Base-by-base conservation (phyloP, 2,113 vertebrate species). In the Cervus canadensis region DNA sequence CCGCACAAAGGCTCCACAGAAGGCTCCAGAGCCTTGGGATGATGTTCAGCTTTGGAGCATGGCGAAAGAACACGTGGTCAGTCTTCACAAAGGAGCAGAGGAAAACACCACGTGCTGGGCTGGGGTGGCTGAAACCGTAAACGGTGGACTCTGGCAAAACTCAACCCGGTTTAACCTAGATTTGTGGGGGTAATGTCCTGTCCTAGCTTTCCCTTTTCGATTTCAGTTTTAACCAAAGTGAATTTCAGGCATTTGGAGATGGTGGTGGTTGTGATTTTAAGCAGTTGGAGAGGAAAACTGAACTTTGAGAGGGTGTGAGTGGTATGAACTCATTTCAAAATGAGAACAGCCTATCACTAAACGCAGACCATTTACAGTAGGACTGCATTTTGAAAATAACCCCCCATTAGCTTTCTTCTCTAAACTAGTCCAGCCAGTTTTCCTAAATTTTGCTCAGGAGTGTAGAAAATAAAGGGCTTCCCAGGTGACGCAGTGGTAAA, bases 391-490 rank as follows among this genome's bases (percentile, higher is more conserved):
- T 36, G 60, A 79, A 91, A 56, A 76, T 4, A 45, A 43, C 45
- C 45, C 79, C 33, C 14, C 11, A 2, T 21, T 30, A 21, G 17
- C 12, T 50, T 54, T 67, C 36, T 57, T 81, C 56, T 93, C 89
- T 87, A 87, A 97, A 97, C 93, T 45, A 89, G 78, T 97, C 52
- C 6, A 43, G 95, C 96, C 82, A 91, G 95, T 95, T 96, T 78
- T 94, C 60, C 95, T 50, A 13, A 96, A 84, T 54, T 94, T 94
- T 76, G 57, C 82, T 86, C 83, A 89, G 45, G 14, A 81, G 33
- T 30, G 0, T n/a, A 87, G 83, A 78, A 93, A 97, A 86, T 56
- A 54, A 57, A 94, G 23, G 12, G 71, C 6, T 76, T 76, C 23
- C 71, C 40, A 7, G 12, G 71, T 76, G 23, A 26, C 40, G 7